Conservation (phyloP, 2,888 invertebrate species). For the Platynereis dumerilii region DNA sequence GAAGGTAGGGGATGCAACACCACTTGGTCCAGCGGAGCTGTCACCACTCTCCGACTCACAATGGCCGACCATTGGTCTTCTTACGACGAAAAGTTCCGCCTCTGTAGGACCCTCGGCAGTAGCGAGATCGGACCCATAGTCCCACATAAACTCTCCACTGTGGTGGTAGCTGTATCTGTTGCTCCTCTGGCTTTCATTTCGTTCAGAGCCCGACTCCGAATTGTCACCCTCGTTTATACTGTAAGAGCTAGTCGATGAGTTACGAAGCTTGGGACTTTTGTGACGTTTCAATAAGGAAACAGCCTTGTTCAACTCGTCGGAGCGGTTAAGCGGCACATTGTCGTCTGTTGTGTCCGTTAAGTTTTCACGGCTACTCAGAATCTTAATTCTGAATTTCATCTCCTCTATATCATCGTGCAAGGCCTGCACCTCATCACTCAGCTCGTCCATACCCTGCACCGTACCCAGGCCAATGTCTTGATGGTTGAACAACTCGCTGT, state of each 20-base stretch:
- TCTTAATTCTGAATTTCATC: conserved; percentile 19
- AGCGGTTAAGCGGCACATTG: too few relatives aligned
- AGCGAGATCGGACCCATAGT: conserved; percentile 31
- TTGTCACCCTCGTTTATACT: too few relatives aligned
- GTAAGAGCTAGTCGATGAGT: too few relatives aligned
- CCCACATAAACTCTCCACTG: conserved; percentile 30
- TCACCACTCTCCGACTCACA: too few relatives aligned
- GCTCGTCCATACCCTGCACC: conserved; percentile 25
- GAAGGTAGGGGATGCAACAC: conserved; percentile 16
- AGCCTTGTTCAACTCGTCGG: too few relatives aligned
- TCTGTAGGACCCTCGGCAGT: neutral
- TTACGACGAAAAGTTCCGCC: too few relatives aligned
- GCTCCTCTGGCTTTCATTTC: too few relatives aligned
- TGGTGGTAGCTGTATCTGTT: conserved; percentile 23
- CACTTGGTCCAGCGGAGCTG: too few relatives aligned
- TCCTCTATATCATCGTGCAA: conserved; percentile 26
- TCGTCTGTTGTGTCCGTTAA: neutral
- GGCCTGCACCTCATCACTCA: conserved; percentile 21
- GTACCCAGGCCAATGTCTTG: conserved; percentile 15
- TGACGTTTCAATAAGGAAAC: too few relatives aligned
- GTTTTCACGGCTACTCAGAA: conserved; percentile 7
- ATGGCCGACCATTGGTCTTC: too few relatives aligned
- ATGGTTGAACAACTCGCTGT: conserved; percentile 20
- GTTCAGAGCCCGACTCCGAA: too few relatives aligned
- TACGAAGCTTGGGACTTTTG: too few relatives aligned